Conservation (phyloP, 2,797 vertebrate genomes). For the Merluccius polli region DNA sequence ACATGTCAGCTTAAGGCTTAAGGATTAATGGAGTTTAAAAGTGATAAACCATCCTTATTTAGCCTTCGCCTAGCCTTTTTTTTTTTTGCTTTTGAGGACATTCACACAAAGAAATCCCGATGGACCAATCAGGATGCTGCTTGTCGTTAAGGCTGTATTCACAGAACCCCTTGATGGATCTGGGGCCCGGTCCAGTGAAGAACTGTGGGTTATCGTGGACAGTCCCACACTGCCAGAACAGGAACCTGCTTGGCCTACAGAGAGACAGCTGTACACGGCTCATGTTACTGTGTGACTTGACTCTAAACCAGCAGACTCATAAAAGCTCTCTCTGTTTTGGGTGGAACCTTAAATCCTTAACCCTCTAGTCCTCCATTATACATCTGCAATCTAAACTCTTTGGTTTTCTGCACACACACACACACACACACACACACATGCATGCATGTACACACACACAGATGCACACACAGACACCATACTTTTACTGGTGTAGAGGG, state of each 20-base stretch:
- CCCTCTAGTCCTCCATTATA: slow-evolving; percentile 42
- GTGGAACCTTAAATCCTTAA: slow-evolving; percentile 42
- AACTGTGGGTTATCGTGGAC: slow-evolving; percentile 44
- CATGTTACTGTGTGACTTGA: slow-evolving; percentile 55
- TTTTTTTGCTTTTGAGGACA: slow-evolving; percentile 10
- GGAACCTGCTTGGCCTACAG: slow-evolving; percentile 44
- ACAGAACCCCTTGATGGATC: slow-evolving; percentile 14
- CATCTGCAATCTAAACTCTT: slow-evolving; percentile 29
- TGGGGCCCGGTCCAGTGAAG: slow-evolving; percentile 29
- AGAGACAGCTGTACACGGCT: slow-evolving; percentile 69
- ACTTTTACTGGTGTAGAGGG: not conserved
- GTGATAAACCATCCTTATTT: slow-evolving; percentile 37
- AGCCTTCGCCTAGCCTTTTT: slow-evolving; percentile 38
- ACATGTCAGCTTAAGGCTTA: slow-evolving; percentile 49
- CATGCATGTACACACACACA: not conserved
- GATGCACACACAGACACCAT: not conserved
- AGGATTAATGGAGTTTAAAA: slow-evolving; percentile 31
- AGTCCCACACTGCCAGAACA: slow-evolving; percentile 40
- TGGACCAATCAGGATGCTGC: slow-evolving; percentile 29
- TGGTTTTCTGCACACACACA: slow-evolving; percentile 3
- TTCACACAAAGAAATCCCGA: slow-evolving; percentile 30
- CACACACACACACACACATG: not conserved
- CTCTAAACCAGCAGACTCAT: slow-evolving; percentile 42
- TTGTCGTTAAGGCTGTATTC: slow-evolving; percentile 4
- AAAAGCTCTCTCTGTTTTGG: slow-evolving; percentile 37